Conservation (phyloP, 2,888 invertebrate species). For the Pseudococcus longispinus region DNA sequence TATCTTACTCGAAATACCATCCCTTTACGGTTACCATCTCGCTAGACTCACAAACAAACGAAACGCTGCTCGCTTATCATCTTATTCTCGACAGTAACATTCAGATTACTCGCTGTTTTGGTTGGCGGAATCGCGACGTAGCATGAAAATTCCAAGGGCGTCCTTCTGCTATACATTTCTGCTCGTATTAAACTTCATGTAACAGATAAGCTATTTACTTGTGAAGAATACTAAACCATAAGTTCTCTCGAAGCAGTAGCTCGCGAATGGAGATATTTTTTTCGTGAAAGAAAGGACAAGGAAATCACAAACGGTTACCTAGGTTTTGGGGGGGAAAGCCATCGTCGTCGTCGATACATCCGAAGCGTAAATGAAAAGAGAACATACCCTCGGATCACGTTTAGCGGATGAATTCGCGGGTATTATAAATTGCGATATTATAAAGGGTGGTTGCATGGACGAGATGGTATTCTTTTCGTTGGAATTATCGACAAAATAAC, state of each 20-base stretch:
- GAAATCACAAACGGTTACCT: neutral
- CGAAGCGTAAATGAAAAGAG: neutral
- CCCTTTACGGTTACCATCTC: neutral
- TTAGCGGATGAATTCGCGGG: neutral
- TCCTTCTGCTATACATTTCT: neutral
- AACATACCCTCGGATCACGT: neutral
- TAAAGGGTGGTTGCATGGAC: neutral
- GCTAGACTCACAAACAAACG: neutral
- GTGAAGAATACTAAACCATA: slow-evolving; percentile 22
- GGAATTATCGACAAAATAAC: neutral
- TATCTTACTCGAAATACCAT: neutral
- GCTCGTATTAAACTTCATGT: slow-evolving; percentile 38
- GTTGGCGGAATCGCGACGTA: neutral
- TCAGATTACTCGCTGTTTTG: neutral
- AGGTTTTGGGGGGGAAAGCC: neutral
- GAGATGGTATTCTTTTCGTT: neutral
- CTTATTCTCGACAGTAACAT: neutral
- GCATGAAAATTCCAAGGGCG: slow-evolving; percentile 38
- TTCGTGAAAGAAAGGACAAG: neutral
- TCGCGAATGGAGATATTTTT: neutral
- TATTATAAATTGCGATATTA: neutral
- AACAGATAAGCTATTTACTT: slow-evolving; percentile 36
- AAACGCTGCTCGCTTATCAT: slow-evolving; percentile 10
- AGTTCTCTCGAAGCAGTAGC: neutral
- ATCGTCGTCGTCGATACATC: neutral